Base-by-base conservation (phyloP, 2,888 invertebrate species). In the Nasonovia ribisnigri region DNA sequence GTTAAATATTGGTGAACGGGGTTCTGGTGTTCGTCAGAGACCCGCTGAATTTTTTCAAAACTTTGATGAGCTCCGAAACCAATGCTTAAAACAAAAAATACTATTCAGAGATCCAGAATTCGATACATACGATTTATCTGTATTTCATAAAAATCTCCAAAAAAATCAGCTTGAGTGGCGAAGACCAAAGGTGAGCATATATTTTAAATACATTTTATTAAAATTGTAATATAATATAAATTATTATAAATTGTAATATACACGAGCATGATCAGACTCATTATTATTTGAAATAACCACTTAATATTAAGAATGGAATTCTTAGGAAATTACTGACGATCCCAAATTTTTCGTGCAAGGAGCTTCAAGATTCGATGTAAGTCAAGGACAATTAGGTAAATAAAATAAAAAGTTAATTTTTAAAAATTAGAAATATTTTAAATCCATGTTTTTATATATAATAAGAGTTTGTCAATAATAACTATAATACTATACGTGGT, bases 361-460 rank as follows among this genome's bases (percentile, higher is more conserved):
- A 3, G 99, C 98, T 96, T 98, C 98, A 46, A 97, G 99, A 92
- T 99, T 99, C 96, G 99, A 99, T 96, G 98, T 99, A 2, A 98
- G 98, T 95, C 99, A 99, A 96, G 99, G 99, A 92, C 99, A 99
- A 96, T 96, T 99, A 48, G 99, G 96, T 96, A 95, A 95, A 95
- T 93, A 16, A 89, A 54, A 57, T 1, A 5, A 88, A 57, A 29
- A 29, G 1, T 43, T 13, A 1, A 46, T 43, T 26, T 20, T 84
- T 43, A 3, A 26, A 43, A 36, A 36, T 36, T 6, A 20, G 77
- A 77, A 77, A 77, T 36, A 77, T 77, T 36, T 77, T 77, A 16
- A n/a, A 16, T 67, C 4, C 13, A 67, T n/a, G 10, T 36, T 36
- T 24, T 29, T 29, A 13, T 36, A 60, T 20, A 54, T 54, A 16